Conservation (phyloP, 2,888 invertebrate species). For the Ethmia dodecea region DNA sequence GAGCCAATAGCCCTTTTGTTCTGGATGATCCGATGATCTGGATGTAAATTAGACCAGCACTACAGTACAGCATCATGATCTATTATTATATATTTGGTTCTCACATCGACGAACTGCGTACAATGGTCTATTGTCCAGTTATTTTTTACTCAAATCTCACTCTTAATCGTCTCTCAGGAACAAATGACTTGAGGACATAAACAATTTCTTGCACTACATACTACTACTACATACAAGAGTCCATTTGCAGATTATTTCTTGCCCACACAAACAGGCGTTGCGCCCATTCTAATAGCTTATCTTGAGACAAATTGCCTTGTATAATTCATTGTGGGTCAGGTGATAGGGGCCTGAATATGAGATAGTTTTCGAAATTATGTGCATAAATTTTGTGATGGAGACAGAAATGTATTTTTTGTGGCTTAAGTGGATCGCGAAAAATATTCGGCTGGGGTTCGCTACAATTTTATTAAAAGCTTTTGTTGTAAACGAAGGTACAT, state of each 20-base stretch:
- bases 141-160: too few species aligned
- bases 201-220: background rate
- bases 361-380: conserved; percentile 43
- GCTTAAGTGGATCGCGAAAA: conserved; percentile 28
- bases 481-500: background rate
- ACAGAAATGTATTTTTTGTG: background rate
- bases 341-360: conserved; percentile 44
- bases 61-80: too few species aligned
- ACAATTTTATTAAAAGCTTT: conserved; percentile 47
- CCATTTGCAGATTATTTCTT: conserved; percentile 13
- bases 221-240: background rate
- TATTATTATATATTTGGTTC: too few species aligned
- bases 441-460: conserved; percentile 28
- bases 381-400: conserved; percentile 30
- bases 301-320: conserved; percentile 53
- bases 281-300: conserved; percentile 47
- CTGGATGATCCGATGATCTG: too few species aligned
- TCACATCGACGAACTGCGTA: too few species aligned
- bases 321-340: conserved; percentile 61
- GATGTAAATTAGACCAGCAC: too few species aligned
- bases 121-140: too few species aligned
- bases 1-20: too few species aligned
- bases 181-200: too few species aligned
- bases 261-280: conserved; percentile 12
- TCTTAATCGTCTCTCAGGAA: too few species aligned